Evolutionary conservation across 2,797 vertebrate species (phyloP).

Genomic region (Halcyon smyrnensis): DNA sequence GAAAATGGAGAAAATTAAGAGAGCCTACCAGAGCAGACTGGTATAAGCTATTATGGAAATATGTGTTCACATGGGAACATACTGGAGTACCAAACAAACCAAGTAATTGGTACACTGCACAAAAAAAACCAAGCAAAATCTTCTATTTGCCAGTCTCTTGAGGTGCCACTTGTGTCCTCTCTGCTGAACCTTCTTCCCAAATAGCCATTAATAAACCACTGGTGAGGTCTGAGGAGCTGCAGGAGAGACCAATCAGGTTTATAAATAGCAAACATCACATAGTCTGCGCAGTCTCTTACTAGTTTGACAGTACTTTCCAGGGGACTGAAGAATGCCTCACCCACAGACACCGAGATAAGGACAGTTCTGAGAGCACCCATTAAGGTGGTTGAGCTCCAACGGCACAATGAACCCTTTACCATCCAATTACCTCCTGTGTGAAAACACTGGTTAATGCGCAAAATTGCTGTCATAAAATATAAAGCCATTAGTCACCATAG

Average conservation of each 20-base stretch:
- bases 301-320: background rate
- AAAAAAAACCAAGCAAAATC: background rate
- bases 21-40: background rate
- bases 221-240: background rate
- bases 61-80: background rate
- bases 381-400: background rate
- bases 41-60: background rate
- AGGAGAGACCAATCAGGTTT: background rate
- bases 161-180: background rate
- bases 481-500: background rate
- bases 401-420: background rate
- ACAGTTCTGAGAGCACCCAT: background rate
- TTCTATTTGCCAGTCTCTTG: background rate
- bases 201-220: background rate
- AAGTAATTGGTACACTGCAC: background rate
- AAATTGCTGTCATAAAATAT: background rate
- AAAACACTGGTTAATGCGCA: background rate
- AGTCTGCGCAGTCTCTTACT: background rate
- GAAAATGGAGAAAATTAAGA: background rate
- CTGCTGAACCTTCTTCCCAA: background rate
- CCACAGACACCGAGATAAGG: background rate
- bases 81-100: background rate
- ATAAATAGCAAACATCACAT: conserved; percentile 5
- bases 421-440: background rate
- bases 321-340: conserved; percentile 39